phyloP scores from a whole-genome alignment of 2,888 invertebrate genomes.

The Rhagonycha lutea region DNA sequence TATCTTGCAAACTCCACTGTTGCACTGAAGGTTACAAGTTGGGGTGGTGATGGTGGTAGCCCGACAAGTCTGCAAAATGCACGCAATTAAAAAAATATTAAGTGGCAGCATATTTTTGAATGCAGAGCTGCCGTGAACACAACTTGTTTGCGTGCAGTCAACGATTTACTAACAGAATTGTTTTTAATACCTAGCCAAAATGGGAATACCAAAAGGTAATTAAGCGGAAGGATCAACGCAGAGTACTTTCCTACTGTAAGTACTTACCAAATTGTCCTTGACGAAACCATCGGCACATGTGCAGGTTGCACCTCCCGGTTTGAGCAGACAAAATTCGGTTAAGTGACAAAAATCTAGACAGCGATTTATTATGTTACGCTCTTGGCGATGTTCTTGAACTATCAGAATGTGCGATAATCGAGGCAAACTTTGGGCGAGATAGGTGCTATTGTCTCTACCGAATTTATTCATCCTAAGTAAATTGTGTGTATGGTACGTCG shows the following conservation, averaged over 20 bases:
- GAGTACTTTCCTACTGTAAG: slow-evolving; percentile 3
- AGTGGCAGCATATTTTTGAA: slow-evolving; percentile 6
- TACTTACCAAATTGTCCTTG: slow-evolving; percentile 49
- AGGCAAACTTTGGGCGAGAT: slow-evolving; percentile 60
- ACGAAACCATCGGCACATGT: slow-evolving; percentile 52
- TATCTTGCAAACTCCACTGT: slow-evolving; percentile 65
- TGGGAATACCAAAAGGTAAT: slow-evolving; percentile 19
- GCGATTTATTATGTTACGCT: slow-evolving; percentile 61
- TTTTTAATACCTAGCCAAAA: slow-evolving; percentile 7
- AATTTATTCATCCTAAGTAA: slow-evolving; percentile 71
- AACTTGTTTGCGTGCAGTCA: not conserved
- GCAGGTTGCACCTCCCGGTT: slow-evolving; percentile 49
- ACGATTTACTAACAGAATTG: not conserved
- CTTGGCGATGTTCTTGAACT: slow-evolving; percentile 69
- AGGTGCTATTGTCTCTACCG: slow-evolving; percentile 61
- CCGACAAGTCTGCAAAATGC: slow-evolving; percentile 54
- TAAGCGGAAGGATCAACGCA: slow-evolving; percentile 6
- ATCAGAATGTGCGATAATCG: slow-evolving; percentile 68
- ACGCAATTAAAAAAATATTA: not conserved
- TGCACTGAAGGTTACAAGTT: slow-evolving; percentile 61
- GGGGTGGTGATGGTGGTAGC: slow-evolving; percentile 41
- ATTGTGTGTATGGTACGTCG: slow-evolving; percentile 65
- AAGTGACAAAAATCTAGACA: slow-evolving; percentile 65
- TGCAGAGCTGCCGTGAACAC: not conserved
- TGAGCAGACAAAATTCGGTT: slow-evolving; percentile 63